phyloP scores from a whole-genome alignment of 2,113 vertebrate genomes.

The Cephalopholis sonnerati region DNA sequence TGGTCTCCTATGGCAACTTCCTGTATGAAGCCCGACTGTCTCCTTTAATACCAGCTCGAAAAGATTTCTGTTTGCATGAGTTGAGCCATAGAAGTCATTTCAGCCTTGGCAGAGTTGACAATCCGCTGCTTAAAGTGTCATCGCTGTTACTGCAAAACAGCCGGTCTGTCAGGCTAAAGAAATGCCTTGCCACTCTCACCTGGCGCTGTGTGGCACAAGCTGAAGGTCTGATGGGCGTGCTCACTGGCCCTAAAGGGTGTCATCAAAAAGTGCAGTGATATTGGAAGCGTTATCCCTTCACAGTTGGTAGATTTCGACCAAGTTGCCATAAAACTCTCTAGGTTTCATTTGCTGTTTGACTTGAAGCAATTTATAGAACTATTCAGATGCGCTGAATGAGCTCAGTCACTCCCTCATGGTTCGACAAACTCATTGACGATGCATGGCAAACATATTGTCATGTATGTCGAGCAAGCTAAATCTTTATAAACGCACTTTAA shows the following conservation, averaged over 20 bases:
- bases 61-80: constrained; percentile 54
- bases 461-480: constrained; percentile 18
- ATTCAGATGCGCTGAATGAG: constrained; percentile 10
- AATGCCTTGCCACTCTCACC: constrained; percentile 54
- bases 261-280: constrained; percentile 42
- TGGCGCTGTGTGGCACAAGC: constrained; percentile 34
- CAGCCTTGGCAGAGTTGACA: constrained; percentile 60
- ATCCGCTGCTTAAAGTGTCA: constrained; percentile 65
- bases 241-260: constrained; percentile 59
- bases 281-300: constrained; percentile 36
- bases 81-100: constrained; percentile 64
- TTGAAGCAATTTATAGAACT: not conserved
- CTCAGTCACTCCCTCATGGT: constrained; percentile 5
- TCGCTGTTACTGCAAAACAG: constrained; percentile 60
- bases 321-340: constrained; percentile 3
- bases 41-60: constrained; percentile 40
- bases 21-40: constrained; percentile 37
- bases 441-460: constrained; percentile 42
- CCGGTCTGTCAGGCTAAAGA: constrained; percentile 60
- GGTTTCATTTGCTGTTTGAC: constrained; percentile 22
- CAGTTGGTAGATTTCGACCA: constrained; percentile 30
- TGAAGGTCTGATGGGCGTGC: constrained; percentile 53
- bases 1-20: constrained; percentile 49
- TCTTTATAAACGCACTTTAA: not conserved
- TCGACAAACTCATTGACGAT: constrained; percentile 24